These are phyloP conservation scores for Halichondria panicea DNA, from an alignment of 37 sponge, comb jelly and placozoan genomes.

Conservation along the genomic window DNA sequence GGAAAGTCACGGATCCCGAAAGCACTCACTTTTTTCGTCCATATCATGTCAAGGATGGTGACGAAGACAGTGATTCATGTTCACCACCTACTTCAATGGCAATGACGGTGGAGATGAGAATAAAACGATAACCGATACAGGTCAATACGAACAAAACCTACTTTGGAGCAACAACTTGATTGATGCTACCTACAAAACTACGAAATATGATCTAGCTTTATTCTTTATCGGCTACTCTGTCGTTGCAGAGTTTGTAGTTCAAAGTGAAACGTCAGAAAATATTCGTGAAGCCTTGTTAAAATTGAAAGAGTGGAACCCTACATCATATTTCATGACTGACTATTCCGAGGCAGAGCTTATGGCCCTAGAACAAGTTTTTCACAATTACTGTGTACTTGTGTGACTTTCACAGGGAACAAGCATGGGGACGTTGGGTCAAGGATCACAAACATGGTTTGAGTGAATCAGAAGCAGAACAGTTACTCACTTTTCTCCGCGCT, in stretches of 20 bases:
- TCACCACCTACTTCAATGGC: background rate
- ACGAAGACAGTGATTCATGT: background rate
- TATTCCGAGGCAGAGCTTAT: background rate
- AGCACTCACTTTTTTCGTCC: conserved; percentile 19
- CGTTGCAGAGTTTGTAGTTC: background rate
- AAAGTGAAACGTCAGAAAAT: background rate
- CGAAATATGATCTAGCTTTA: background rate
- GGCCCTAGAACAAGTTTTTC: background rate
- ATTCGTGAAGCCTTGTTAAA: background rate
- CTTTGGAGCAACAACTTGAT: conserved; percentile 15
- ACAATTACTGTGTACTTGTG: background rate
- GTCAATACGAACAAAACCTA: conserved; percentile 9
- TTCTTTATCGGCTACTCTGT: background rate
- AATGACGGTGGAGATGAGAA: conserved; percentile 9
- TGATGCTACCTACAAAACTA: background rate
- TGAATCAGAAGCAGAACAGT: background rate
- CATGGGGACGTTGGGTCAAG: background rate
- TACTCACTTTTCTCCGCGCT: background rate
- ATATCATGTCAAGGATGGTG: background rate
- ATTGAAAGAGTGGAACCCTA: background rate
- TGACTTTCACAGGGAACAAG: background rate
- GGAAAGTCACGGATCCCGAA: conserved; percentile 12
- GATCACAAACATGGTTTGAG: background rate
- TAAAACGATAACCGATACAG: background rate
- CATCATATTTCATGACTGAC: background rate